Evolutionary conservation across 2,888 invertebrate species (phyloP).

Genomic region (Sesia apiformis): DNA sequence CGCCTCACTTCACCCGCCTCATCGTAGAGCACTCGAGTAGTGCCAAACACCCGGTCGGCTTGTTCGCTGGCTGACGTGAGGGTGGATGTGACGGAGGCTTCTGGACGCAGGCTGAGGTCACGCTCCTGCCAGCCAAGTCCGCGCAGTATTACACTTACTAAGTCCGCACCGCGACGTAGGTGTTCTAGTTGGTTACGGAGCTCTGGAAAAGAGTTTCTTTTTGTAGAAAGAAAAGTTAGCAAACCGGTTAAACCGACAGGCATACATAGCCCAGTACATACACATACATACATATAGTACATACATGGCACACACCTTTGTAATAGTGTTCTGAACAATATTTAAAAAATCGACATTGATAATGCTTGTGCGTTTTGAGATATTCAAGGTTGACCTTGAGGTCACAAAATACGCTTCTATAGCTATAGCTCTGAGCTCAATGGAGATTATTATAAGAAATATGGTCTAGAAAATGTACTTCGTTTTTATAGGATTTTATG

Average conservation of each 20-base stretch:
- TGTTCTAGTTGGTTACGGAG: not conserved
- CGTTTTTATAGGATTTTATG: no score
- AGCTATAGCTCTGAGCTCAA: no score
- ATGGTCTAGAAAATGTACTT: no score
- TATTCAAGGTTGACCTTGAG: no score
- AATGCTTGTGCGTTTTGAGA: no score
- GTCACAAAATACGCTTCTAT: no score
- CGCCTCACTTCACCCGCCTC: constrained; percentile 63
- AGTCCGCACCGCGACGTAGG: constrained; percentile 18
- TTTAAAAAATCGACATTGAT: no score
- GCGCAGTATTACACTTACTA: constrained; percentile 50
- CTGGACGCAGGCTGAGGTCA: constrained; percentile 33
- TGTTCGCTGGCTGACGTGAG: constrained; percentile 18
- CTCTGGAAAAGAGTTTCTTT: not conserved
- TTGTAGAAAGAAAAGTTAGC: no score
- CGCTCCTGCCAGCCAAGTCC: constrained; percentile 62
- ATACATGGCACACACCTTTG: not conserved
- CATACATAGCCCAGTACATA: not conserved
- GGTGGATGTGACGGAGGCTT: constrained; percentile 20
- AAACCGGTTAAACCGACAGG: no score
- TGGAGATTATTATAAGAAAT: no score
- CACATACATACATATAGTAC: no score
- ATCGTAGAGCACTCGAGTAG: constrained; percentile 53
- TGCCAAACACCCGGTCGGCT: constrained; percentile 55
- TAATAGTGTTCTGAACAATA: no score